Percentiles rank a stretch among this genome's conserved stretches.
Evolutionary conservation across 2,113 vertebrate species (phyloP).

Genomic region (Caloenas nicobarica): DNA sequence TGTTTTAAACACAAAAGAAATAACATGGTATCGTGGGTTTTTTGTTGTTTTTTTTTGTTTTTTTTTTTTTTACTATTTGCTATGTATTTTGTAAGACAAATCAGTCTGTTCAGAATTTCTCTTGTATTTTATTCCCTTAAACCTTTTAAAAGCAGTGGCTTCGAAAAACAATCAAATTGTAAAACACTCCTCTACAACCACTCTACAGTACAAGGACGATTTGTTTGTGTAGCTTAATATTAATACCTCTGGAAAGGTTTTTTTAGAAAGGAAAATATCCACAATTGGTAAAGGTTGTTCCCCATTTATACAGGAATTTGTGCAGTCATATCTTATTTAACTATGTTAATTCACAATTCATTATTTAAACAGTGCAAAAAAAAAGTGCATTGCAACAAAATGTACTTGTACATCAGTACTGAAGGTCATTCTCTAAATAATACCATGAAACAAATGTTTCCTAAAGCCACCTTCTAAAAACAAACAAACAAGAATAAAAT

Average conservation of each 20-base stretch:
- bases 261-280: slow-evolving; percentile 4
- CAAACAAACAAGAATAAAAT: slow-evolving; percentile 27
- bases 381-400: slow-evolving; percentile 20
- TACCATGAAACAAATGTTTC: background rate
- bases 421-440: slow-evolving; percentile 66
- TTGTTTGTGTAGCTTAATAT: background rate
- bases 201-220: background rate
- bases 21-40: background rate
- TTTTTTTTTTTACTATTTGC: background rate
- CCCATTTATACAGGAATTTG: slow-evolving; percentile 32
- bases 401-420: background rate
- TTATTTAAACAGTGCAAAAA: slow-evolving; percentile 41
- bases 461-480: background rate
- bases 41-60: too few species aligned
- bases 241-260: background rate
- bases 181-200: background rate
- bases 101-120: background rate
- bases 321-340: slow-evolving; percentile 44
- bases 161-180: background rate
- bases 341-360: background rate
- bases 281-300: background rate
- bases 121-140: background rate
- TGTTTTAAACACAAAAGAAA: background rate
- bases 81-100: background rate
- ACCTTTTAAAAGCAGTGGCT: background rate